A percentile compares a stretch with the other conserved stretches of the same genome.
Evolutionary conservation across 2,113 vertebrate genomes (phyloP).

Genomic region (Stigmatopora nigra): DNA sequence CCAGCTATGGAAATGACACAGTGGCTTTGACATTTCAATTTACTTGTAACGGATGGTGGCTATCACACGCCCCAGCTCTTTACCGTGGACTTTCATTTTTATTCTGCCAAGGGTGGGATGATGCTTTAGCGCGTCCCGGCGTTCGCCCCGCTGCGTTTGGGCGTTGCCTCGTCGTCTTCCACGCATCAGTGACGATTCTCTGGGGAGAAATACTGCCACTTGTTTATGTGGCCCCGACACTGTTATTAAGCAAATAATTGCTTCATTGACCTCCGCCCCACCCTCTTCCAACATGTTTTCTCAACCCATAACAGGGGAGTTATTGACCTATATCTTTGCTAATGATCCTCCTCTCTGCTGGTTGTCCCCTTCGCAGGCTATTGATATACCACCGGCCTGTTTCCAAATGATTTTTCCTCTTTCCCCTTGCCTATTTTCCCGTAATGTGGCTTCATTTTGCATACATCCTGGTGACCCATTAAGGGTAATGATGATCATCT

Average conservation of each 20-base stretch:
- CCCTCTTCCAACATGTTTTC: slow-evolving; percentile 30
- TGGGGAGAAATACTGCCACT: slow-evolving; percentile 59
- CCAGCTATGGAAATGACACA: slow-evolving; percentile 80
- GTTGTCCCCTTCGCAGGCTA: slow-evolving; percentile 54
- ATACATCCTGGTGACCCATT: slow-evolving; percentile 63
- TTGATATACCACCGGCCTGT: slow-evolving; percentile 49
- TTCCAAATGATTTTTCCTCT: slow-evolving; percentile 57
- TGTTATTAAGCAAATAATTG: slow-evolving; percentile 51
- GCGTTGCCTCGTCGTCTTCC: slow-evolving; percentile 70
- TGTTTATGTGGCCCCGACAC: slow-evolving; percentile 58
- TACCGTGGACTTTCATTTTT: slow-evolving; percentile 75
- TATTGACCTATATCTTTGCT: slow-evolving; percentile 73
- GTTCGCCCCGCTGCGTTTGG: slow-evolving; percentile 57
- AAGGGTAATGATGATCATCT: slow-evolving; percentile 60
- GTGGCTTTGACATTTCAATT: slow-evolving; percentile 96
- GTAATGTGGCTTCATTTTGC: slow-evolving; percentile 50
- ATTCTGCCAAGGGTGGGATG: slow-evolving; percentile 70
- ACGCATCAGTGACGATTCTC: slow-evolving; percentile 58
- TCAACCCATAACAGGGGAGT: slow-evolving; percentile 45
- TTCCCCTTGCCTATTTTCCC: slow-evolving; percentile 44
- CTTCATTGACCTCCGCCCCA: slow-evolving; percentile 44
- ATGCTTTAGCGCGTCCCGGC: slow-evolving; percentile 35
- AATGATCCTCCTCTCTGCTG: slow-evolving; percentile 59
- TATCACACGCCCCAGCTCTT: slow-evolving; percentile 63
- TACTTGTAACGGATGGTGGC: slow-evolving; percentile 89